Evolutionary conservation across 2,797 vertebrate species (phyloP).

Genomic region (Phoebastria nigripes): DNA sequence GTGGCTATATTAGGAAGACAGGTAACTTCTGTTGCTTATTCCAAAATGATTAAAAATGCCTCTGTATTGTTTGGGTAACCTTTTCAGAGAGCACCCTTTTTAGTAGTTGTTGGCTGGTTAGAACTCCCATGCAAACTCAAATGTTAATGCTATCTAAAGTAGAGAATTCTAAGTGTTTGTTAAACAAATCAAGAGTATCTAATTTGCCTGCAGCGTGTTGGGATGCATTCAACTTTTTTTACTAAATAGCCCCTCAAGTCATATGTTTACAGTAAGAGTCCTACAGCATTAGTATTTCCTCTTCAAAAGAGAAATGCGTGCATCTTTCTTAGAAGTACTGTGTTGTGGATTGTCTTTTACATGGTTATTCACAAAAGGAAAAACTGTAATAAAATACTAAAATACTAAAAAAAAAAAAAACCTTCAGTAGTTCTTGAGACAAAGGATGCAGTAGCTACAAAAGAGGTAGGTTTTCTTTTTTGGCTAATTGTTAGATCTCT

Average conservation of each 20-base stretch:
- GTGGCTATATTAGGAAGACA: background rate
- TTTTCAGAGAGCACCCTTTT: background rate
- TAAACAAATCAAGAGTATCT: background rate
- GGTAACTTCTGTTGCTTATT: background rate
- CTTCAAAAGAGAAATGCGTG: accelerated
- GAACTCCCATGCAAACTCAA: background rate
- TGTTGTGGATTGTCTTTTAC: background rate
- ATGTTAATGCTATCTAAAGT: background rate
- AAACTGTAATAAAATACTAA: background rate
- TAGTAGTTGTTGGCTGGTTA: background rate
- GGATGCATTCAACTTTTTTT: background rate
- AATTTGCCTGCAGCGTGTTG: background rate
- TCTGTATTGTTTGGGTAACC: background rate
- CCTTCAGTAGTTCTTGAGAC: background rate
- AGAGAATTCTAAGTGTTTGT: background rate
- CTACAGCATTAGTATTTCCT: background rate
- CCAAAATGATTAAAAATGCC: background rate
- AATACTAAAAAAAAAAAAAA: no score
- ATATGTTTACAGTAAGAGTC: background rate
- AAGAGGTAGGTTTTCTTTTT: background rate
- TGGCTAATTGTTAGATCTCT: background rate
- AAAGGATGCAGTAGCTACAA: background rate
- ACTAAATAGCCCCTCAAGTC: background rate
- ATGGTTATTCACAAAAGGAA: background rate
- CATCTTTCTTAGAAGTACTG: background rate